These are phyloP conservation scores for Clinocottus analis DNA, from an alignment of 2,113 vertebrate genomes.

Conservation along the genomic window DNA sequence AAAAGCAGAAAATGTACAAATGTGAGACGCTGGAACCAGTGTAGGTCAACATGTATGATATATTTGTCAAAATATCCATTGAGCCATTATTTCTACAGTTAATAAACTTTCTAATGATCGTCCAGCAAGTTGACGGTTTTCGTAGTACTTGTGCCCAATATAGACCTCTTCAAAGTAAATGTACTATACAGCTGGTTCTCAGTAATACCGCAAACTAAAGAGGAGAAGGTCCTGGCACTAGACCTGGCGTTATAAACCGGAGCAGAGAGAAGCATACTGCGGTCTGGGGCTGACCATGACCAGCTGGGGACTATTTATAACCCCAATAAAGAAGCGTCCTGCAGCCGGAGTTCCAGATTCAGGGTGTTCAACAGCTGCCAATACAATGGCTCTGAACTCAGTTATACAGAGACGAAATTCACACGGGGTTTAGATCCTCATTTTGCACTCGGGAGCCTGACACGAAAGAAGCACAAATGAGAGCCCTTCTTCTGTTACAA, in stretches of 20 bases:
- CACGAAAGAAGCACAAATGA: background rate
- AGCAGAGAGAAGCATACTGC: constrained; percentile 37
- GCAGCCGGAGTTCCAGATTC: constrained; percentile 27
- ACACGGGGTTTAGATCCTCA: background rate
- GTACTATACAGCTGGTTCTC: background rate
- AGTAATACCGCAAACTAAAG: background rate
- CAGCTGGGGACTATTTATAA: constrained; percentile 82
- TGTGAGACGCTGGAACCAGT: background rate
- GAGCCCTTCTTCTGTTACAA: background rate
- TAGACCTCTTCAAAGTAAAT: background rate
- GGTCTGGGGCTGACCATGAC: constrained; percentile 51
- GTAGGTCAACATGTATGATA: background rate
- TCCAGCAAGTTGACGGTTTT: background rate
- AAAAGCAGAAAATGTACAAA: background rate
- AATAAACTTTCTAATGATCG: background rate
- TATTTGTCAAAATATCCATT: background rate
- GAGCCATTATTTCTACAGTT: background rate
- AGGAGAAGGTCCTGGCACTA: background rate
- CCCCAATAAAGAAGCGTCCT: constrained; percentile 34
- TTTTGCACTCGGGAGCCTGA: background rate
- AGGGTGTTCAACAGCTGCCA: constrained; percentile 53
- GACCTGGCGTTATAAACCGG: constrained; percentile 21
- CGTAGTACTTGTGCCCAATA: background rate
- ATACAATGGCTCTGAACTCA: constrained; percentile 55
- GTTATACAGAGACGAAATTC: background rate